Evolutionary conservation across 2,888 invertebrate species (phyloP).

Genomic region (Drosophila lutescens): DNA sequence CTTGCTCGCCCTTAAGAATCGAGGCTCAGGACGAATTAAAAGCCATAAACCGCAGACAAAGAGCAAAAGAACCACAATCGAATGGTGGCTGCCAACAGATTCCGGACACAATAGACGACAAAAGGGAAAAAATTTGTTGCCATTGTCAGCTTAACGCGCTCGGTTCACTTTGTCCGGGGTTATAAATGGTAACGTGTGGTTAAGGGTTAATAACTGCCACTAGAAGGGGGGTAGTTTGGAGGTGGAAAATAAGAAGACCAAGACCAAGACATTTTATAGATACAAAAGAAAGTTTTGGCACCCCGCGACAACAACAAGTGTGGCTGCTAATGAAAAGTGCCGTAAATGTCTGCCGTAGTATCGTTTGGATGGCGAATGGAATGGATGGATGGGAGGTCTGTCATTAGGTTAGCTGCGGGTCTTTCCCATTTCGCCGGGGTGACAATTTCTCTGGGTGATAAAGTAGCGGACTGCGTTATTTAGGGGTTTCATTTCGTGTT

Average conservation of each 20-base stretch:
- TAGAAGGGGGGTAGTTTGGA: slow-evolving; percentile 47
- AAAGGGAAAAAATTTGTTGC: slow-evolving; percentile 48
- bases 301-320: slow-evolving; percentile 54
- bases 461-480: slow-evolving; percentile 15
- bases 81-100: slow-evolving; percentile 46
- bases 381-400: neutral
- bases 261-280: slow-evolving; percentile 66
- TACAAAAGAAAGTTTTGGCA: slow-evolving; percentile 44
- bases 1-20: slow-evolving; percentile 26
- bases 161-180: slow-evolving; percentile 68
- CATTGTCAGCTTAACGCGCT: slow-evolving; percentile 80
- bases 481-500: slow-evolving; percentile 12
- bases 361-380: slow-evolving; percentile 38
- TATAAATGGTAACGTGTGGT: slow-evolving; percentile 82
- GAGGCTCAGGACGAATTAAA: slow-evolving; percentile 66
- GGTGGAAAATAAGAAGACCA: slow-evolving; percentile 52
- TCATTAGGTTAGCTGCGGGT: slow-evolving; percentile 20
- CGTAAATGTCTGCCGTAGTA: slow-evolving; percentile 52
- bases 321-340: slow-evolving; percentile 76
- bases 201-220: slow-evolving; percentile 83
- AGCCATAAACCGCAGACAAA: slow-evolving; percentile 78
- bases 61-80: slow-evolving; percentile 67
- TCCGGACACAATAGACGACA: slow-evolving; percentile 35
- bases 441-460: slow-evolving; percentile 11
- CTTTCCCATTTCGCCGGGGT: neutral